Conservation (phyloP, 2,113 vertebrate genomes). For the Psilopsiagon aymara region DNA sequence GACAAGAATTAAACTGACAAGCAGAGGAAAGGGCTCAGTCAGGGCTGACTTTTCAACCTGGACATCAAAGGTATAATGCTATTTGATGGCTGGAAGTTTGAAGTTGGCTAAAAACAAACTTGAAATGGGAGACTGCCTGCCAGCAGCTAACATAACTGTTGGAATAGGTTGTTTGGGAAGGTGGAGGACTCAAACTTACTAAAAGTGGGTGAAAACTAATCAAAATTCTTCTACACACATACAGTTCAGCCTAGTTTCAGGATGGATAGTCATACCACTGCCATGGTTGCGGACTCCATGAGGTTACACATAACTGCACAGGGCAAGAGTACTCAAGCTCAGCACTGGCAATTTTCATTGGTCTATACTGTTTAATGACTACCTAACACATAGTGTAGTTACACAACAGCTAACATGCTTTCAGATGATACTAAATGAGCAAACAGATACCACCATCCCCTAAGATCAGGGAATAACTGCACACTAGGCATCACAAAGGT, state of each 20-base stretch:
- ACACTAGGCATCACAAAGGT: not conserved
- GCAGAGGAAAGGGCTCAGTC: not conserved
- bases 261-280: not conserved
- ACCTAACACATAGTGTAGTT: not conserved
- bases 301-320: fast-evolving
- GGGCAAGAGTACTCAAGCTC: not conserved
- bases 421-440: not conserved
- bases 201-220: not conserved
- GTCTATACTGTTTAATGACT: not conserved
- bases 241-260: not conserved
- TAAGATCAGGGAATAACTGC: not conserved
- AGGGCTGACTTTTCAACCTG: not conserved
- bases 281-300: not conserved
- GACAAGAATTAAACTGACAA: not conserved
- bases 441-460: not conserved
- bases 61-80: not conserved
- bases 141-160: not conserved
- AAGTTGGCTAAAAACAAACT: not conserved
- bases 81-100: not conserved
- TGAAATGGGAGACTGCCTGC: not conserved
- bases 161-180: not conserved
- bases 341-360: not conserved
- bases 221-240: not conserved
- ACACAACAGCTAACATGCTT: fast-evolving
- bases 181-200: not conserved